Evolutionary conservation across 2,888 invertebrate genomes (phyloP).

Genomic region (Chironomus tentans): DNA sequence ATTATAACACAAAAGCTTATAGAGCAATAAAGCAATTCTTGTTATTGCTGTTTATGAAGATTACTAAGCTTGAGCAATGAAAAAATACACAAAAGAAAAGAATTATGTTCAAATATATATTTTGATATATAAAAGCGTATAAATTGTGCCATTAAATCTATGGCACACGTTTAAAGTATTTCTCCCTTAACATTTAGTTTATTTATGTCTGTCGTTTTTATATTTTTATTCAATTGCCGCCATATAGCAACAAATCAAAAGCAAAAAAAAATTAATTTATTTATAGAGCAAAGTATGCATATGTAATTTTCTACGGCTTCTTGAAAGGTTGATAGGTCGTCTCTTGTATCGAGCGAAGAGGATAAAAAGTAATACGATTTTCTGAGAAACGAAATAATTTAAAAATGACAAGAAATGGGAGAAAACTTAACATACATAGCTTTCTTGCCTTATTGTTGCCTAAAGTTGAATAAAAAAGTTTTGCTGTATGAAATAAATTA

Average conservation of each 20-base stretch:
- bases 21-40: constrained; percentile 20
- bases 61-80: not conserved
- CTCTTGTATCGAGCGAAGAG: not conserved
- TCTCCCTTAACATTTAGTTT: not conserved
- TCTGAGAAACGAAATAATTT: too few relatives aligned
- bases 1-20: constrained; percentile 14
- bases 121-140: not conserved
- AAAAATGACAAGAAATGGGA: too few relatives aligned
- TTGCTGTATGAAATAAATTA: too few relatives aligned
- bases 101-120: not conserved
- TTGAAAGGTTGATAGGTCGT: too few relatives aligned
- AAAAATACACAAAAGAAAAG: not conserved
- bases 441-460: too few relatives aligned
- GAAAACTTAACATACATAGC: too few relatives aligned
- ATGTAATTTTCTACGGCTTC: too few relatives aligned
- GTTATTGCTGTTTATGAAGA: not conserved
- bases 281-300: not conserved
- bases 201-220: not conserved
- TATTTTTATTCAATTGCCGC: not conserved
- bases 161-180: not conserved
- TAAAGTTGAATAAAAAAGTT: too few relatives aligned
- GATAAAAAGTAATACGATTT: too few relatives aligned
- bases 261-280: not conserved
- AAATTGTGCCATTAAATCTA: not conserved
- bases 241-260: not conserved